A percentile compares a stretch with the other conserved stretches of the same genome.
These are phyloP conservation scores for Papilio dardanus DNA, from an alignment of 1,140 invertebrate species.

Conservation along the genomic window DNA sequence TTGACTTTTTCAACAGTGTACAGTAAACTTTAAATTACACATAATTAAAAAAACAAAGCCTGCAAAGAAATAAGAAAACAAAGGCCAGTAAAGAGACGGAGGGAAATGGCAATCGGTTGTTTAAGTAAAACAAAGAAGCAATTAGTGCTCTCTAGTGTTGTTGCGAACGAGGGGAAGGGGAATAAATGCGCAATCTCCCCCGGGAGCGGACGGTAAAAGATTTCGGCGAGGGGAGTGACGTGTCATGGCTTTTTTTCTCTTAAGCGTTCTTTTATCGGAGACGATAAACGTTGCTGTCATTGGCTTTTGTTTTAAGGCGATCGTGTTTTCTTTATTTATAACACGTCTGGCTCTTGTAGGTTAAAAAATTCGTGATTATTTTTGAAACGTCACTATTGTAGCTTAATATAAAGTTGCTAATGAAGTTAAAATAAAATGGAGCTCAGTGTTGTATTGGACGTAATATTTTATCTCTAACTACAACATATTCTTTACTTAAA, in stretches of 20 bases:
- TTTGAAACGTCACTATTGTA: background rate
- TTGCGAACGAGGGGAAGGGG: constrained; percentile 49
- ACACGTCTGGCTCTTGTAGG: background rate
- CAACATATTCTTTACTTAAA: too few relatives aligned
- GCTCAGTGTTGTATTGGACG: too few relatives aligned
- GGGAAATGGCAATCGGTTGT: constrained; percentile 47
- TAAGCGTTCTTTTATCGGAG: constrained; percentile 57
- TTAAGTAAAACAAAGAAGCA: constrained; percentile 72
- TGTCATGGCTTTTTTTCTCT: constrained; percentile 69
- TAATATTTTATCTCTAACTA: too few relatives aligned
- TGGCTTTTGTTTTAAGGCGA: constrained; percentile 5
- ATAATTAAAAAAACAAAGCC: constrained; percentile 16
- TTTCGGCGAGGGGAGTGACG: constrained; percentile 63
- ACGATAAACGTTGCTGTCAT: constrained; percentile 7
- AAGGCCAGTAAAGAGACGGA: constrained; percentile 37
- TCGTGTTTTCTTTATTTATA: background rate
- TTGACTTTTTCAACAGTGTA: background rate
- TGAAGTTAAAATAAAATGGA: too few relatives aligned
- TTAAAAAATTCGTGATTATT: background rate
- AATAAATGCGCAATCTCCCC: constrained; percentile 67
- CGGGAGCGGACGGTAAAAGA: constrained; percentile 64
- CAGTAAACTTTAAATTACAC: background rate
- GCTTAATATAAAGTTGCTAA: too few relatives aligned
- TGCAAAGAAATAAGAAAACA: constrained; percentile 41
- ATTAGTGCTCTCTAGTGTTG: constrained; percentile 59